phyloP scores from a whole-genome alignment of 2,888 invertebrate genomes.

The Pyrrhosoma nymphula region DNA sequence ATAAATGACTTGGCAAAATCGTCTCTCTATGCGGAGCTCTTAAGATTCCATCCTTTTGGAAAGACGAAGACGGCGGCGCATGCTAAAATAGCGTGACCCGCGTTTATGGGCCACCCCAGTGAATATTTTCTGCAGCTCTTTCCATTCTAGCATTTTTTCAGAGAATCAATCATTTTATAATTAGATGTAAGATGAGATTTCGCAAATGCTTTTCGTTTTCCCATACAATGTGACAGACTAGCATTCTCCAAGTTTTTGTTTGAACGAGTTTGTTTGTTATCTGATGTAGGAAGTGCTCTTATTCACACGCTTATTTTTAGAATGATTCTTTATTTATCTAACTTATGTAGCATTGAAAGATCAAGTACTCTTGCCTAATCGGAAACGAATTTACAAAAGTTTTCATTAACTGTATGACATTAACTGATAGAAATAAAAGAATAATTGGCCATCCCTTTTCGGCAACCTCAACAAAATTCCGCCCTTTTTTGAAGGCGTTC shows the following conservation, averaged over 20 bases:
- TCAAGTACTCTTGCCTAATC: no score
- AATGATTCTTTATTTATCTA: no score
- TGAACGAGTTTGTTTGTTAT: not conserved
- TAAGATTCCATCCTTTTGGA: not conserved
- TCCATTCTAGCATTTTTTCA: not conserved
- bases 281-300: not conserved
- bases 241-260: not conserved
- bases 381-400: no score
- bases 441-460: no score
- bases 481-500: no score
- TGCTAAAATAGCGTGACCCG: conserved; percentile 6
- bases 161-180: not conserved
- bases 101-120: not conserved
- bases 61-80: not conserved
- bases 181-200: not conserved
- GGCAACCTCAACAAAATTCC: no score
- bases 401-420: no score
- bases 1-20: conserved; percentile 32
- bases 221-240: not conserved
- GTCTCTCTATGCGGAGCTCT: not conserved
- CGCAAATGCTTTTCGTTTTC: not conserved
- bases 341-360: no score
- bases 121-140: not conserved
- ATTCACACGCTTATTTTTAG: not conserved
- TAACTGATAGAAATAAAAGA: no score